Evolutionary conservation across 2,888 invertebrate genomes (phyloP).

Genomic region (Lycophotia porphyrea): DNA sequence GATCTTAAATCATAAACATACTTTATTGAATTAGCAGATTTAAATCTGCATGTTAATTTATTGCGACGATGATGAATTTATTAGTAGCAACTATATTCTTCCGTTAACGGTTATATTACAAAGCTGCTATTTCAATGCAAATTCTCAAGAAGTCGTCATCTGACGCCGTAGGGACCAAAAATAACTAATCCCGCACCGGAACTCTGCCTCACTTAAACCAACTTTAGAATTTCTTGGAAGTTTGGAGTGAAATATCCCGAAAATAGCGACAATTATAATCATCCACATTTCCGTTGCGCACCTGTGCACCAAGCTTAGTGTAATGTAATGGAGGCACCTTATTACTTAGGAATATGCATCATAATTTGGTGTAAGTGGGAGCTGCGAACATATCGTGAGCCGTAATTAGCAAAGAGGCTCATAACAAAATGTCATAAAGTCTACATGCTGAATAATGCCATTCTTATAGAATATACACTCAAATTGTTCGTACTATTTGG

Average conservation of each 20-base stretch:
- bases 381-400: constrained; percentile 51
- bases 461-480: too few relatives aligned
- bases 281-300: constrained; percentile 27
- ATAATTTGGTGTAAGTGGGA: constrained; percentile 56
- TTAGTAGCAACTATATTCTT: neutral
- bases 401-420: constrained; percentile 54
- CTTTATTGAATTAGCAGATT: neutral
- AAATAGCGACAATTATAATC: constrained; percentile 43
- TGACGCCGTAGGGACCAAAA: constrained; percentile 24
- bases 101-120: neutral
- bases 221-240: constrained; percentile 42
- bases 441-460: constrained; percentile 5
- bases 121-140: constrained; percentile 14
- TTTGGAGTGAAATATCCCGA: constrained; percentile 12
- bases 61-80: neutral
- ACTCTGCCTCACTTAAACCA: constrained; percentile 24
- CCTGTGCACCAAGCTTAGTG: constrained; percentile 9
- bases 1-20: constrained; percentile 31
- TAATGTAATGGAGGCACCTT: constrained; percentile 45
- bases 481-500: too few relatives aligned
- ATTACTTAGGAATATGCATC: constrained; percentile 52
- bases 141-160: constrained; percentile 27
- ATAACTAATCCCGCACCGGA: constrained; percentile 31
- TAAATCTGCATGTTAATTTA: neutral
- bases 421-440: constrained; percentile 17